Base-by-base conservation (phyloP, 1,140 invertebrate genomes). In the Drosophila hydei region DNA sequence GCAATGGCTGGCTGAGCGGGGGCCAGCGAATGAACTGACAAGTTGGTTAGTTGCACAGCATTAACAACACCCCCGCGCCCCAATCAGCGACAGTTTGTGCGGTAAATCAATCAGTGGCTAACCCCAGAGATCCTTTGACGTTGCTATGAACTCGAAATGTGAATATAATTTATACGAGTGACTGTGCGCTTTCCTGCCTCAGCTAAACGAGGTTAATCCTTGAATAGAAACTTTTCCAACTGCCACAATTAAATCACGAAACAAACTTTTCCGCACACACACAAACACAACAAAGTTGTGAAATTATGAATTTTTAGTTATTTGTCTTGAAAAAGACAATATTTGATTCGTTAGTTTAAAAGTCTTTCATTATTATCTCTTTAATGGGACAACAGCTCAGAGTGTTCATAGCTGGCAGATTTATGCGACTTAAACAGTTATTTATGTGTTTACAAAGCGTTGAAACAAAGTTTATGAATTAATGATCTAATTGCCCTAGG, bases 91-190 rank as follows among this genome's bases (percentile, higher is more conserved):
- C 68, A 58, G 52, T 42, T 42, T 54, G 56, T 68, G 64, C 64
- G 56, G 70, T 68, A 72, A 72, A 72, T 72, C 70, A 72, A 72
- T 72, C 64, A 68, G 70, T 68, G 64, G 62, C 55, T 54, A 67
- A 59, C 69, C 69, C 62, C 69, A 67, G 38, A 54, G 54, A 33
- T 59, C 47, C 69, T 65, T 54, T 72, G 62, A 72, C 69, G 56
- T 59, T 67, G 25, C 48, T 19, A 58, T 59, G 43, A 65, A 36
- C 62, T 72, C 21, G 12, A 58, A 52, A 67, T 67, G 58, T 59
- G 54, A n/a, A 60, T 60, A 52, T 58, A 59, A 72, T 58, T 72
- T 67, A 50, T 67, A 43, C 54, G 68, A 21, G 21, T 9, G 12
- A 11, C 30, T 23, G 4, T 4, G 21, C 21, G 14, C 23, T 23